Evolutionary conservation across 2,797 vertebrate species (phyloP), one percentile per base, ranked within the genome.

Genomic region (Enteromius paludinosus): DNA sequence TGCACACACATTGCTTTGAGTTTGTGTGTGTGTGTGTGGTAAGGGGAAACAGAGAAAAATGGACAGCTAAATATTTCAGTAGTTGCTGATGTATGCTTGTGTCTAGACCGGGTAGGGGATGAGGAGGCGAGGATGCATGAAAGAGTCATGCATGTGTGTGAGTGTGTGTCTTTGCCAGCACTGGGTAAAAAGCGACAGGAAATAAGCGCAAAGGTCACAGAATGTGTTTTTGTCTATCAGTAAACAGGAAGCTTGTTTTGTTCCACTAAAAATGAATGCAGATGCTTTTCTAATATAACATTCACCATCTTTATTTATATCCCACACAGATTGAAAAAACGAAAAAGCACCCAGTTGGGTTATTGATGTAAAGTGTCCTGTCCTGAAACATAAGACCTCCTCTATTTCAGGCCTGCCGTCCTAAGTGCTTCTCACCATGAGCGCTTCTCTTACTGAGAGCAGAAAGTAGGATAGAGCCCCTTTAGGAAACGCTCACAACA

Each of bases 41-140:
- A 87, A 86, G 73, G 54, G 73, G 87, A 86, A 90, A 90, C 88
- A 87, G 86, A 87, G 89, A 85, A 87, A 83, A 85, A 77, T 49
- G 90, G 88, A 87, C 90, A 89, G 87, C 92, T 94, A 85, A 93
- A 94, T 94, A 94, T 93, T 94, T 94, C 86, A 94, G 84, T 69
- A 23, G 77, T 79, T 89, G 89, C 91, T 93, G 91, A 82, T 78
- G 92, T 76, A 89, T 89, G 83, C 89, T 85, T 86, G 89, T 82
- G 41, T 90, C 90, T 91, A 86, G 33, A 86, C 79, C 69, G 41
- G n/a, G 83, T 77, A 66, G 43, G 10, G 28, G 69, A 73, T 62
- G 20, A 62, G 49, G 54, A 47, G 54, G 35, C n/a, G 41, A 83
- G 25, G 38, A 83, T 35, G 33, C 62, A 17, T 79, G 79, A 17